Evolutionary conservation across 2,888 invertebrate species (phyloP).

Genomic region (Sminthurinus aureus): DNA sequence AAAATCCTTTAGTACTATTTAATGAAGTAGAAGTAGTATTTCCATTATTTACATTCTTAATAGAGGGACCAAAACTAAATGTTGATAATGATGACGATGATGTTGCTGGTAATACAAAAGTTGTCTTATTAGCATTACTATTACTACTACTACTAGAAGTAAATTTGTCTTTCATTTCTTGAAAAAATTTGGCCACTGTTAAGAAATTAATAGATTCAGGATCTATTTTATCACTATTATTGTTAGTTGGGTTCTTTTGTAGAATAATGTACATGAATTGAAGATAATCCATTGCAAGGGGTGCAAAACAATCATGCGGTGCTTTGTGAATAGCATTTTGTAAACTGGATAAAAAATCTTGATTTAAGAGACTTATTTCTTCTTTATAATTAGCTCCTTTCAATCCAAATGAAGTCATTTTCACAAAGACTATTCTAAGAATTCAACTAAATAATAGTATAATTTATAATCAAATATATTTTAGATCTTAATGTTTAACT

Average conservation of each 20-base stretch:
- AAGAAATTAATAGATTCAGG: constrained; percentile 30
- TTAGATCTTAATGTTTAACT: too few relatives aligned
- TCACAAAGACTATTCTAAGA: too few relatives aligned
- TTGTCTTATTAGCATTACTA: background rate
- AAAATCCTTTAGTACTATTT: too few relatives aligned
- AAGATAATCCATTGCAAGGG: constrained; percentile 50
- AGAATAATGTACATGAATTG: constrained; percentile 40
- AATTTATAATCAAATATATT: too few relatives aligned
- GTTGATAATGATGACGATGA: too few relatives aligned
- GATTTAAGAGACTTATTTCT: constrained; percentile 43
- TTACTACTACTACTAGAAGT: background rate
- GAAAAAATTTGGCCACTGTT: constrained; percentile 45
- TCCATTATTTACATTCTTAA: too few relatives aligned
- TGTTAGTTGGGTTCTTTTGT: constrained; percentile 7
- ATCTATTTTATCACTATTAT: background rate
- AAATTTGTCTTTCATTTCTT: constrained; percentile 32
- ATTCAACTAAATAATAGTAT: too few relatives aligned
- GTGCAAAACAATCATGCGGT: constrained; percentile 46
- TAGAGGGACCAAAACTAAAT: too few relatives aligned
- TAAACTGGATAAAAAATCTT: constrained; percentile 40
- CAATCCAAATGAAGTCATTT: background rate
- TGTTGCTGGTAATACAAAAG: too few relatives aligned
- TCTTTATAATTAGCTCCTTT: background rate
- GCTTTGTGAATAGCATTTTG: constrained; percentile 40
- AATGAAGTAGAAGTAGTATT: too few relatives aligned